Conservation (phyloP, 2,888 invertebrate species). For the Harmothoe impar region DNA sequence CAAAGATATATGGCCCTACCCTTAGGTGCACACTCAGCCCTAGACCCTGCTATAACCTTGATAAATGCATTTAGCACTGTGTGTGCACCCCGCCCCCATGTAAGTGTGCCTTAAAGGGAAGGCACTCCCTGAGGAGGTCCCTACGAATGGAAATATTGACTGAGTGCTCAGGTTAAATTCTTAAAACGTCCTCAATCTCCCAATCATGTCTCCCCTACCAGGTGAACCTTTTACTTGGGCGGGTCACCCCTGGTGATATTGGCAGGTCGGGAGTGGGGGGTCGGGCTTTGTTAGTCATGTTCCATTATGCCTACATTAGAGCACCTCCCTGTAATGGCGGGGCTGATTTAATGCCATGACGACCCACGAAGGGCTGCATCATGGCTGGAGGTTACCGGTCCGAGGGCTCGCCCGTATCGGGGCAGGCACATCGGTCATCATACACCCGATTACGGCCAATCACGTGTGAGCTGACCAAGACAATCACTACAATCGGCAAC, state of each 20-base stretch:
- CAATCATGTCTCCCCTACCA: background rate
- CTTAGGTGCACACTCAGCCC: background rate
- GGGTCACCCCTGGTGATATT: background rate
- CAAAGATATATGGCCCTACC: background rate
- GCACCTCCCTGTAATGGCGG: constrained; percentile 43
- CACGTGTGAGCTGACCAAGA: constrained; percentile 42
- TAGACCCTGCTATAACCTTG: background rate
- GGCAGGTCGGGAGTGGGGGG: background rate
- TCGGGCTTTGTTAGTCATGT: constrained; percentile 54
- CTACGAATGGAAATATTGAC: background rate
- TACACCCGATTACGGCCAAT: constrained; percentile 59
- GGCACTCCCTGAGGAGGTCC: background rate
- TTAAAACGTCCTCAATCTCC: background rate
- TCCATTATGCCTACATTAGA: constrained; percentile 51
- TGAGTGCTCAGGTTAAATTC: background rate
- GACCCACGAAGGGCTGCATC: background rate
- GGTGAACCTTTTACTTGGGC: background rate
- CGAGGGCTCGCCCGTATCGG: background rate
- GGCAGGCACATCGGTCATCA: constrained; percentile 33
- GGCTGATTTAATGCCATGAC: constrained; percentile 32
- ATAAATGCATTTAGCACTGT: constrained; percentile 9
- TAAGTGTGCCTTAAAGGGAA: background rate
- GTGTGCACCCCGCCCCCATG: background rate
- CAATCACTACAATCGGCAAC: constrained; percentile 37
- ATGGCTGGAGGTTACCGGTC: too few relatives aligned